These are phyloP conservation scores for Orius laevigatus DNA, from an alignment of 1,140 invertebrate genomes.

Conservation along the genomic window DNA sequence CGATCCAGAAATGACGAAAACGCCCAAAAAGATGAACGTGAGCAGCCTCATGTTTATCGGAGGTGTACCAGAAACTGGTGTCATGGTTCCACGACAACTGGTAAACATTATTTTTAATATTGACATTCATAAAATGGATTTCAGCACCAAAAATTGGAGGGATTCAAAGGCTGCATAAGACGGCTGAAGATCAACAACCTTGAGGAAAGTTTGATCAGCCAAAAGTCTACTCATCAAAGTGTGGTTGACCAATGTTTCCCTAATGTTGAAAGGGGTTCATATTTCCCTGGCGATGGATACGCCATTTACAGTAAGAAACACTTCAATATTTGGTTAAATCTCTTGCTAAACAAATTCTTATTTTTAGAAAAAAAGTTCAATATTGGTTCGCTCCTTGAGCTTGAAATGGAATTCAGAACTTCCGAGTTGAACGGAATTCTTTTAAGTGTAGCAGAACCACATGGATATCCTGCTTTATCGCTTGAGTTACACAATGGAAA, in stretches of 20 bases:
- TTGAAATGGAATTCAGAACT: constrained; percentile 70
- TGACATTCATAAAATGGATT: constrained; percentile 7
- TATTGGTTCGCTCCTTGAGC: constrained; percentile 46
- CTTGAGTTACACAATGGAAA: constrained; percentile 61
- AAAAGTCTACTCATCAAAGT: constrained; percentile 38
- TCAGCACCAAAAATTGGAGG: constrained; percentile 46
- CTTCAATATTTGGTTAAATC: constrained; percentile 3
- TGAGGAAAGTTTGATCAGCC: constrained; percentile 53
- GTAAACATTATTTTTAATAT: constrained; percentile 7
- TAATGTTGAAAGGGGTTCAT: constrained; percentile 66
- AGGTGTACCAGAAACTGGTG: constrained; percentile 41
- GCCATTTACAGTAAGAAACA: constrained; percentile 55
- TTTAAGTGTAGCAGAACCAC: constrained; percentile 47
- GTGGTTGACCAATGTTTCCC: constrained; percentile 77
- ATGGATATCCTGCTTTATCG: constrained; percentile 48
- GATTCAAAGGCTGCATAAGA: constrained; percentile 68
- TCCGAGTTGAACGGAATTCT: constrained; percentile 65
- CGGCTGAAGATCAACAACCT: constrained; percentile 57
- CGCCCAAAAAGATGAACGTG: constrained; percentile 47
- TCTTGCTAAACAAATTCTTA: constrained; percentile 3
- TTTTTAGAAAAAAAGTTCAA: constrained; percentile 47
- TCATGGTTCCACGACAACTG: constrained; percentile 16
- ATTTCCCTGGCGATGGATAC: constrained; percentile 68
- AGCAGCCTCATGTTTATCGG: constrained; percentile 61
- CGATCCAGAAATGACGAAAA: constrained; percentile 40